Evolutionary conservation across 2,888 invertebrate species (phyloP).

Genomic region (Leucophora obtusa): DNA sequence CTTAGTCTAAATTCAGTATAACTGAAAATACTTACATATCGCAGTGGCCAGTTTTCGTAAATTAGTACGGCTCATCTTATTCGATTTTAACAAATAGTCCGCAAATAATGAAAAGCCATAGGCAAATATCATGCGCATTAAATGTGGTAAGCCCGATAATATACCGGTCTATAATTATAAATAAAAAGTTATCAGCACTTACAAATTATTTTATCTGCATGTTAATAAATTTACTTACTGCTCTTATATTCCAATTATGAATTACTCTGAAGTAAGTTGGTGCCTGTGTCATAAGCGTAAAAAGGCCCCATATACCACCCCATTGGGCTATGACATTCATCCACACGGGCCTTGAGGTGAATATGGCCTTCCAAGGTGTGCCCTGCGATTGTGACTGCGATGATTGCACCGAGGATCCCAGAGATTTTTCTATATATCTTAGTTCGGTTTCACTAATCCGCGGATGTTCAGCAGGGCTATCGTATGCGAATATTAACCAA

Average conservation of each 20-base stretch:
- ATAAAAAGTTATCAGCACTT: neutral
- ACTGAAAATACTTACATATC: constrained; percentile 79
- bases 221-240: constrained; percentile 80
- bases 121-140: constrained; percentile 82
- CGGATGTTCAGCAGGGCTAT: constrained; percentile 84
- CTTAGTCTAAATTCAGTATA: too few relatives aligned
- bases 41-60: constrained; percentile 83
- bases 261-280: constrained; percentile 85
- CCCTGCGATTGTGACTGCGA: constrained; percentile 73
- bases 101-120: constrained; percentile 81
- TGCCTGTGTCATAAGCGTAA: constrained; percentile 85
- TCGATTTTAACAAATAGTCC: constrained; percentile 81
- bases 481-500: constrained; percentile 83
- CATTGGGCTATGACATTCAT: constrained; percentile 83
- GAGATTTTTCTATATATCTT: constrained; percentile 81
- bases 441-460: constrained; percentile 82
- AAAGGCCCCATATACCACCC: constrained; percentile 85
- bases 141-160: constrained; percentile 83
- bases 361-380: constrained; percentile 83
- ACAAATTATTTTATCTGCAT: neutral
- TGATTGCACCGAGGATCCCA: constrained; percentile 78
- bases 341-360: constrained; percentile 83
- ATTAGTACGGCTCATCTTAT: constrained; percentile 81
- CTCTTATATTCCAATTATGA: constrained; percentile 84
- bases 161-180: constrained; percentile 79